Evolutionary conservation across 2,888 invertebrate genomes (phyloP).

Genomic region (Idaea biselata): DNA sequence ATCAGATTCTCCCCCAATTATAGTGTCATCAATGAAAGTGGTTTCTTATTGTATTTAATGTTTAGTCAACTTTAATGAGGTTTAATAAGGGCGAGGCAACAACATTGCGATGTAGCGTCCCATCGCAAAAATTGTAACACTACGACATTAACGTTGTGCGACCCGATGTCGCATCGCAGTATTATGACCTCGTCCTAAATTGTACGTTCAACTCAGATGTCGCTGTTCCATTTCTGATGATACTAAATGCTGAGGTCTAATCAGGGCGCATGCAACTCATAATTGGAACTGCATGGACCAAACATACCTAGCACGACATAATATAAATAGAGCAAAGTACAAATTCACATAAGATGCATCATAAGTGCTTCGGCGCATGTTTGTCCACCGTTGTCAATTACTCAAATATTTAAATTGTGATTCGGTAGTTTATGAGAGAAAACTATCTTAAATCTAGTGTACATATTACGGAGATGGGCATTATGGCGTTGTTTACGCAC

Average conservation of each 20-base stretch:
- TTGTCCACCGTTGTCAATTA: conserved; percentile 81
- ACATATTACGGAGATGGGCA: conserved; percentile 79
- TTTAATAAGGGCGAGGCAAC: not conserved
- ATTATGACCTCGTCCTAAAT: conserved; percentile 10
- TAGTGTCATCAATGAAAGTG: conserved; percentile 35
- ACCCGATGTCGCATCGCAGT: too few species aligned
- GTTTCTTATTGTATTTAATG: conserved; percentile 8
- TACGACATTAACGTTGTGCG: too few species aligned
- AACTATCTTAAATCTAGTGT: conserved; percentile 78
- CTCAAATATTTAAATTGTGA: conserved; percentile 80
- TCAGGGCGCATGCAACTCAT: conserved; percentile 35
- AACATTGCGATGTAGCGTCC: too few species aligned
- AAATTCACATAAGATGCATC: conserved; percentile 77
- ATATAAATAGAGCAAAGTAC: conserved; percentile 71
- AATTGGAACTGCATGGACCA: conserved; percentile 74
- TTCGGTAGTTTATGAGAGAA: conserved; percentile 81
- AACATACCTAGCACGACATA: conserved; percentile 71
- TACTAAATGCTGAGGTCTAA: conserved; percentile 5
- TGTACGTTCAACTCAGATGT: conserved; percentile 21
- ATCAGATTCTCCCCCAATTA: conserved; percentile 29
- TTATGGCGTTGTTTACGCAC: conserved; percentile 69
- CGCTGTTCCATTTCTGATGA: conserved; percentile 15
- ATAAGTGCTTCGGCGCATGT: conserved; percentile 72
- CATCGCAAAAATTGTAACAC: too few species aligned
- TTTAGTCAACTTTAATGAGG: not conserved